phyloP scores from a whole-genome alignment of 1,140 invertebrate genomes.

The Ruditapes philippinarum region DNA sequence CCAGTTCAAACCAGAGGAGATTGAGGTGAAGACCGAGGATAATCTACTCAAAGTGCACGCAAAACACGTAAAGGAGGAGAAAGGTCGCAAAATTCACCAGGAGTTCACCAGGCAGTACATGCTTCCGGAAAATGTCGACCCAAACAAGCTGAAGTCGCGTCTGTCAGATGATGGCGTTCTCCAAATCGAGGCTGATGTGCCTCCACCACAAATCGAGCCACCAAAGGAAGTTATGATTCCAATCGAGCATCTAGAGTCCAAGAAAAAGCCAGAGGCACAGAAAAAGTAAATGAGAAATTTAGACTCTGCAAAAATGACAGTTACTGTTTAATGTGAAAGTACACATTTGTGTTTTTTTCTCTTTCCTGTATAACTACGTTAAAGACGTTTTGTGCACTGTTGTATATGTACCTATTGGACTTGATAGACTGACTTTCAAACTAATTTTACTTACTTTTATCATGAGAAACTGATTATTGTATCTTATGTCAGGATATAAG shows the following conservation, averaged over 20 bases:
- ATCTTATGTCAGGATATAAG: too few relatives aligned
- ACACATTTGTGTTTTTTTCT: too few relatives aligned
- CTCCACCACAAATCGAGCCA: conserved; percentile 73
- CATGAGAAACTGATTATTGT: too few relatives aligned
- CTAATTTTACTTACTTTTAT: too few relatives aligned
- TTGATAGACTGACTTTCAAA: too few relatives aligned
- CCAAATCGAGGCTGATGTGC: conserved; percentile 83
- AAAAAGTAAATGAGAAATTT: too few relatives aligned
- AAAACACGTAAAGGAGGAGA: conserved; percentile 79
- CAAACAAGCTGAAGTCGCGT: conserved; percentile 78
- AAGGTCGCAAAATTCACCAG: conserved; percentile 76
- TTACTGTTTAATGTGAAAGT: too few relatives aligned
- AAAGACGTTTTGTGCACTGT: too few relatives aligned
- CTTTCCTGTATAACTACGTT: too few relatives aligned
- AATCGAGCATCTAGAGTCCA: conserved; percentile 70
- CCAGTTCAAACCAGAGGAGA: conserved; percentile 84
- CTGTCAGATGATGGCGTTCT: conserved; percentile 84
- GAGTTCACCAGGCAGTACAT: conserved; percentile 84
- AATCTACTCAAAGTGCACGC: conserved; percentile 80
- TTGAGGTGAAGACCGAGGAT: conserved; percentile 81
- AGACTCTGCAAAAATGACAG: too few relatives aligned
- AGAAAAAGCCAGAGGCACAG: neutral
- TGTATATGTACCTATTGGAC: too few relatives aligned
- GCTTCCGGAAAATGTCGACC: conserved; percentile 82
- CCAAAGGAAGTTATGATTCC: conserved; percentile 80